These are phyloP conservation scores for Chrysopilus asiliformis DNA, from an alignment of 2,888 invertebrate species.

Conservation along the genomic window DNA sequence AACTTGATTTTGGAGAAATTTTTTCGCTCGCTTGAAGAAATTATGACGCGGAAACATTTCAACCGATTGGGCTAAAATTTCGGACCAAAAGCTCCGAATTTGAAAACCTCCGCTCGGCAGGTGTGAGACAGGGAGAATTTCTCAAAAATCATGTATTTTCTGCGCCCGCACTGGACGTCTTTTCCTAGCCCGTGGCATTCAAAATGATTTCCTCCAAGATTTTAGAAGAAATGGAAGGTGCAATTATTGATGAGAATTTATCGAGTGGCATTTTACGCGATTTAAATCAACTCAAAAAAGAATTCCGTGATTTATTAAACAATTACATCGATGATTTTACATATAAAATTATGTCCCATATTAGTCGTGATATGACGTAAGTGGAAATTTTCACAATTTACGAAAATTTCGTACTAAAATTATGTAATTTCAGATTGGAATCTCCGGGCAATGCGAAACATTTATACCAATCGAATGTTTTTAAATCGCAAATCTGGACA, in stretches of 20 bases:
- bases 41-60: no score
- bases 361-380: constrained; percentile 35
- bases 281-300: constrained; percentile 27
- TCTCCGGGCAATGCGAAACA: no score
- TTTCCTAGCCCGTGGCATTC: no score
- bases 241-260: constrained; percentile 20
- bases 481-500: constrained; percentile 32
- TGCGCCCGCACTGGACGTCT: no score
- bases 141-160: no score
- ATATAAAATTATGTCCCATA: constrained; percentile 32
- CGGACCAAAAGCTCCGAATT: no score
- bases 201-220: constrained; percentile 21
- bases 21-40: no score
- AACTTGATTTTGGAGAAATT: no score
- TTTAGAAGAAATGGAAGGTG: constrained; percentile 30
- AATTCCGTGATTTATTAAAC: constrained; percentile 27
- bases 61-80: no score
- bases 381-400: constrained; percentile 1
- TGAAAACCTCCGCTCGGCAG: no score
- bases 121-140: no score
- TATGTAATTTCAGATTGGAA: constrained; percentile 1
- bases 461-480: constrained; percentile 32
- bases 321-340: constrained; percentile 33
- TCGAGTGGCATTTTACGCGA: constrained; percentile 23
- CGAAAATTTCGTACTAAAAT: no score